Evolutionary conservation across 2,888 invertebrate species (phyloP), one percentile per base, ranked within the genome.

Genomic region (Abscondita cerata): DNA sequence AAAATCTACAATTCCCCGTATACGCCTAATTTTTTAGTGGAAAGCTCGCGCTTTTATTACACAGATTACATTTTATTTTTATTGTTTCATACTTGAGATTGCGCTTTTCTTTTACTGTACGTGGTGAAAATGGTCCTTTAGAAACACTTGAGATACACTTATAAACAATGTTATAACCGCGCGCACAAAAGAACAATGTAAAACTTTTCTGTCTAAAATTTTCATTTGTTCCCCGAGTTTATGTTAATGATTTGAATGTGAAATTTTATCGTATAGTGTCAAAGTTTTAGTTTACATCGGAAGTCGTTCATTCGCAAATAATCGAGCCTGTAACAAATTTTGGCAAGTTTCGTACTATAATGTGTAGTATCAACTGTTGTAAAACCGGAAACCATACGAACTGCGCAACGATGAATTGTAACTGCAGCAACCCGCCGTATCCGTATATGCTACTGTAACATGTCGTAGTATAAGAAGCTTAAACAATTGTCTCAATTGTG

Each of bases 401-500:
- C 62, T 57, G 53, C 44, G 53, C 53, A 62, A 58, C 53, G 53
- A 62, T 62, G 62, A 58, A 62, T 62, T 62, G 62, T 62, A 58
- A 62, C 57, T 57, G 57, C 57, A 62, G 48, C 62, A 57, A 57
- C 53, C 48, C 57, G 48, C 36, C 50, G 58, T 53, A 52, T 58
- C 44, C 40, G 31, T 19, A 40, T 38, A 40, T 38, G 48, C 15
- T 18, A 66, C 70, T 70, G 72, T 71, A 72, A 66, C 70, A 65
- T 63, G 71, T 67, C 72, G 70, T 69, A 69, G 67, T 71, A 71
- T 75, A 75, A 75, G 75, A 68, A 73, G 75, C 74, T 75, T 73
- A 74, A n/a, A 74, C 73, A 72, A 73, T 73, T 68, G 69, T 71
- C 70, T 64, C 72, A 68, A 74, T 75, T 75, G 74, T 75, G 75